Evolutionary conservation across 2,888 invertebrate species (phyloP).

Genomic region (Uloborus plumipes): DNA sequence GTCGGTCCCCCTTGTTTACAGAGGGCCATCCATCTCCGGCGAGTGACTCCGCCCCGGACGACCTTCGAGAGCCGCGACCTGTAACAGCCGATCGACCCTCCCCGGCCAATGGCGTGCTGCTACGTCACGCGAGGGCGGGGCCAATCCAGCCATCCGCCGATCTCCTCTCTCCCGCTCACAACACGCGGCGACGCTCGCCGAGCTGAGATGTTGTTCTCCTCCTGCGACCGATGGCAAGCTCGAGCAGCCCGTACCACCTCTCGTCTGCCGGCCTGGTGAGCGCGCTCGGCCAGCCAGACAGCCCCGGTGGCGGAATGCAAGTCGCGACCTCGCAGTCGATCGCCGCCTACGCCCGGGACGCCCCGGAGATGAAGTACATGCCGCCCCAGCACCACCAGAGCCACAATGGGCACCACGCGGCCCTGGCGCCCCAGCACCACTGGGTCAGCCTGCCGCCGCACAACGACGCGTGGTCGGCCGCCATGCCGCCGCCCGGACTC

Average conservation of each 20-base stretch:
- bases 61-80: conserved; percentile 46
- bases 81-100: conserved; percentile 31
- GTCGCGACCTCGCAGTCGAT: conserved; percentile 68
- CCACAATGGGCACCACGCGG: conserved; percentile 74
- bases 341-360: conserved; percentile 72
- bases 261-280: conserved; percentile 76
- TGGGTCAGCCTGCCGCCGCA: conserved; percentile 61
- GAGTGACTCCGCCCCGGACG: conserved; percentile 34
- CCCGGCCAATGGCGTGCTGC: conserved; percentile 29
- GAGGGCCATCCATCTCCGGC: conserved; percentile 48
- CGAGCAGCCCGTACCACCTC: conserved; percentile 81
- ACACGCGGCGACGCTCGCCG: conserved; percentile 59
- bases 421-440: conserved; percentile 64
- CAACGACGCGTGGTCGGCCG: conserved; percentile 50
- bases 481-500: conserved; percentile 36
- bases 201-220: conserved; percentile 33
- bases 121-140: conserved; percentile 37
- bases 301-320: conserved; percentile 69
- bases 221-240: conserved; percentile 89
- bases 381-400: conserved; percentile 83
- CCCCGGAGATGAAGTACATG: conserved; percentile 92
- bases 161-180: conserved; percentile 38
- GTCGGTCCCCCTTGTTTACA: conserved; percentile 57
- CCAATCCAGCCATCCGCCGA: conserved; percentile 14
- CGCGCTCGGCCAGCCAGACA: conserved; percentile 73